These are phyloP conservation scores for Strix aluco DNA, from an alignment of 2,113 vertebrate genomes.

Conservation along the genomic window DNA sequence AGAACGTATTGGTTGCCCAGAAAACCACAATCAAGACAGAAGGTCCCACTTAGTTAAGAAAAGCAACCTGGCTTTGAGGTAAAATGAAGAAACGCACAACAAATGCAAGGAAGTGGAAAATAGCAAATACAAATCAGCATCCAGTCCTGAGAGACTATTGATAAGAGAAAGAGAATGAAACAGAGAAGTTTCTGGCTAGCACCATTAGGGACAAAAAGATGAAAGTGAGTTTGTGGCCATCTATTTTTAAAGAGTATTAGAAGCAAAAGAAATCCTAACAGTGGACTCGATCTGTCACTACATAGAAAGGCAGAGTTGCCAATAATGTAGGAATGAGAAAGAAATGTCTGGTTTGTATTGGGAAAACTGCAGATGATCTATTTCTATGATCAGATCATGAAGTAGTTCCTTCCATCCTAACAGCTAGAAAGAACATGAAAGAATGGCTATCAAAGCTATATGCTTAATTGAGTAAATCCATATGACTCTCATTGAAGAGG, in stretches of 20 bases:
- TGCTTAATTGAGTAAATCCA: neutral
- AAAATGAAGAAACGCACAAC: neutral
- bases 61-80: neutral
- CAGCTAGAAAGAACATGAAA: neutral
- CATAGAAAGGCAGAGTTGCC: neutral
- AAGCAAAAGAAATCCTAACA: neutral
- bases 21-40: neutral
- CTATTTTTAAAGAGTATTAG: neutral
- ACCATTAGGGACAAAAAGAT: neutral
- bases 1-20: neutral
- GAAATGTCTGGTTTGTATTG: neutral
- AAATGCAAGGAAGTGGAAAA: neutral
- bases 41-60: neutral
- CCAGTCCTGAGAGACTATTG: neutral
- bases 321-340: neutral
- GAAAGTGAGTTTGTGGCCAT: neutral
- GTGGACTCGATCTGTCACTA: neutral
- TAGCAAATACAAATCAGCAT: neutral
- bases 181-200: neutral
- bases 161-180: neutral
- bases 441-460: neutral
- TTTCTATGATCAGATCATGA: neutral
- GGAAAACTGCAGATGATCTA: neutral
- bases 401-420: neutral
- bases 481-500: neutral